These are phyloP conservation scores for Calyptomena viridis DNA, from an alignment of 2,113 vertebrate species.

Conservation along the genomic window DNA sequence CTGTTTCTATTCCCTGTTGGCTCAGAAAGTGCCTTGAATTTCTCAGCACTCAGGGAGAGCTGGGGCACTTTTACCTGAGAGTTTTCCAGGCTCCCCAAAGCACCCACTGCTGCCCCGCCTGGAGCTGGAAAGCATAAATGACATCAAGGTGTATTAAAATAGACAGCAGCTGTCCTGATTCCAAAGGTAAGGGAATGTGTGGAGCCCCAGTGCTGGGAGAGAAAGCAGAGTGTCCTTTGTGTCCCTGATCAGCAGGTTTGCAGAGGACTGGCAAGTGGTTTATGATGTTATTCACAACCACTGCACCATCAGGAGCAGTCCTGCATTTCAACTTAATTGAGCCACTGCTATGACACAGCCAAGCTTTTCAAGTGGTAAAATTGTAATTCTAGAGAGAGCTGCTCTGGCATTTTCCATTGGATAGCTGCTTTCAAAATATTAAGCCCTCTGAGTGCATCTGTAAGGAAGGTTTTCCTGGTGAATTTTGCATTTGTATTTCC, in stretches of 20 bases:
- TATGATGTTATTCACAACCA: background rate
- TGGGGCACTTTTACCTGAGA: background rate
- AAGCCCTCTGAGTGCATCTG: background rate
- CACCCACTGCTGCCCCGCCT: background rate
- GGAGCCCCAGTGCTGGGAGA: background rate
- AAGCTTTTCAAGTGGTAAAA: background rate
- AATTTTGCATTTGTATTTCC: background rate
- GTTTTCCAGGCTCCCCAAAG: background rate
- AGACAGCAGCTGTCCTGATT: conserved; percentile 4
- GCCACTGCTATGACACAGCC: background rate
- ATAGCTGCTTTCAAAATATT: background rate
- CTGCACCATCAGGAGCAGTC: background rate
- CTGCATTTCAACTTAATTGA: conserved; percentile 36
- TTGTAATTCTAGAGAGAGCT: background rate
- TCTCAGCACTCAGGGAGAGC: background rate
- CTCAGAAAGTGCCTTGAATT: background rate
- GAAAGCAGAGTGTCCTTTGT: background rate
- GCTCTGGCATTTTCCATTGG: background rate
- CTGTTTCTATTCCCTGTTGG: accelerated
- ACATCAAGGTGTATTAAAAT: background rate
- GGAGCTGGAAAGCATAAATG: background rate
- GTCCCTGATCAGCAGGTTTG: conserved; percentile 1
- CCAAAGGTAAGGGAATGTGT: background rate
- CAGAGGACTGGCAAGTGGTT: conserved; percentile 19
- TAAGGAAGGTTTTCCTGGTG: background rate